A percentile compares a stretch with the other conserved stretches of the same genome.
These are phyloP conservation scores for Drosophila multiciliata DNA, from an alignment of 2,888 invertebrate genomes.

Conservation along the genomic window DNA sequence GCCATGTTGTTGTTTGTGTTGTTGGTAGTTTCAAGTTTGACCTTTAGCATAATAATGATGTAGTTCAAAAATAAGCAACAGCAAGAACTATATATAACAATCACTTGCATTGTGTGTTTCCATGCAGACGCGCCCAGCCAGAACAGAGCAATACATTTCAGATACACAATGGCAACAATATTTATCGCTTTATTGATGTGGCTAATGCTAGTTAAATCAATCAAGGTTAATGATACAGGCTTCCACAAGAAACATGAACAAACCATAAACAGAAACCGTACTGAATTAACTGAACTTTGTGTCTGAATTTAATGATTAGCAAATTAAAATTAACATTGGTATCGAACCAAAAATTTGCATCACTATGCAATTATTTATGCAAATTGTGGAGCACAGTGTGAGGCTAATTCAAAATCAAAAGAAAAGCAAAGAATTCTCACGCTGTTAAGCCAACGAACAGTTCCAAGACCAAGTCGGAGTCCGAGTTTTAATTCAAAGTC, in stretches of 20 bases:
- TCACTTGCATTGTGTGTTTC: conserved; percentile 49
- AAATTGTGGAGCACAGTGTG: conserved; percentile 48
- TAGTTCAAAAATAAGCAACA: conserved; percentile 31
- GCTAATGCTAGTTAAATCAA: conserved; percentile 46
- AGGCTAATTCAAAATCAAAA: conserved; percentile 16
- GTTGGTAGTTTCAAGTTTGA: conserved; percentile 30
- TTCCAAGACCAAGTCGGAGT: conserved; percentile 9
- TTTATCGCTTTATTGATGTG: conserved; percentile 39
- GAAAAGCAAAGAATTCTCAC: conserved; percentile 31
- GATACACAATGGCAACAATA: conserved; percentile 23
- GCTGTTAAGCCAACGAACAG: conserved; percentile 16
- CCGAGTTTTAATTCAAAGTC: conserved; percentile 24
- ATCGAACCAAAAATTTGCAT: conserved; percentile 63
- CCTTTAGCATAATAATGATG: conserved; percentile 65
- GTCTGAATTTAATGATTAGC: conserved; percentile 66
- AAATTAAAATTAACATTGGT: conserved; percentile 40
- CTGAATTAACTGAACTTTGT: conserved; percentile 24
- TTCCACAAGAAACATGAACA: conserved; percentile 16
- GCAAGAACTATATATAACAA: conserved; percentile 26
- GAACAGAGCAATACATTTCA: conserved; percentile 38
- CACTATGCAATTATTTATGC: conserved; percentile 76
- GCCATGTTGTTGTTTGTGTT: conserved; percentile 24
- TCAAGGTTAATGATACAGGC: conserved; percentile 60
- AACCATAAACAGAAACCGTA: conserved; percentile 22
- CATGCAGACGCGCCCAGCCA: conserved; percentile 57